phyloP scores from a whole-genome alignment of 2,888 invertebrate genomes.

The Drosophila monieri region DNA sequence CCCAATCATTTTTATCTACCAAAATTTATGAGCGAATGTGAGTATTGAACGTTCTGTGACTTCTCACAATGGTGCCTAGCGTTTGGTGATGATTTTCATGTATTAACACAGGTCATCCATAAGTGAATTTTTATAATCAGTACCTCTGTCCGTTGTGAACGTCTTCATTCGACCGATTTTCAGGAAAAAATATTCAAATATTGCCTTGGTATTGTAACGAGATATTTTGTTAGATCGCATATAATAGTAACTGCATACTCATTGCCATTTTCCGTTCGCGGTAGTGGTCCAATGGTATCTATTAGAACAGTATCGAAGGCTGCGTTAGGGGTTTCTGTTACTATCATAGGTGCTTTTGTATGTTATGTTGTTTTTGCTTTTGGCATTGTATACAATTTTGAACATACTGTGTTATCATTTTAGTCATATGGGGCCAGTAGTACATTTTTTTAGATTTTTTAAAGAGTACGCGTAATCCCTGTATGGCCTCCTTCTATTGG shows the following conservation, averaged over 20 bases:
- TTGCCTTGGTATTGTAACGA: not conserved
- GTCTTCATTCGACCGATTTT: not conserved
- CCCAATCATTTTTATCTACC: too few species aligned
- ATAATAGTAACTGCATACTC: not conserved
- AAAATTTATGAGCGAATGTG: too few species aligned
- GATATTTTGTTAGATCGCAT: slow-evolving; percentile 1
- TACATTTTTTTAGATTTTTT: too few species aligned
- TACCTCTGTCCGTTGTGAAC: not conserved
- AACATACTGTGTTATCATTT: not conserved
- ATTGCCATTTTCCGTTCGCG: not conserved
- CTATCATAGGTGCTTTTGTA: too few species aligned
- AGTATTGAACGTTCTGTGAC: too few species aligned
- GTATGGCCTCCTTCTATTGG: not conserved
- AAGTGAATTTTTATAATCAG: not conserved
- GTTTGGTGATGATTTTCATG: not conserved
- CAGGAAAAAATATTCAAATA: not conserved
- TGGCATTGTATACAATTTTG: not conserved
- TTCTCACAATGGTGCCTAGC: too few species aligned
- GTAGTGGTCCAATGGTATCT: not conserved
- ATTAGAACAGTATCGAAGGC: not conserved
- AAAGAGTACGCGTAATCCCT: not conserved
- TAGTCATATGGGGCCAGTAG: too few species aligned
- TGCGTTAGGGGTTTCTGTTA: not conserved
- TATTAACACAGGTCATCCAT: not conserved
- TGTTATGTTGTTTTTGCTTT: not conserved